Conservation (phyloP, 2,113 vertebrate species). For the Serinus canaria region DNA sequence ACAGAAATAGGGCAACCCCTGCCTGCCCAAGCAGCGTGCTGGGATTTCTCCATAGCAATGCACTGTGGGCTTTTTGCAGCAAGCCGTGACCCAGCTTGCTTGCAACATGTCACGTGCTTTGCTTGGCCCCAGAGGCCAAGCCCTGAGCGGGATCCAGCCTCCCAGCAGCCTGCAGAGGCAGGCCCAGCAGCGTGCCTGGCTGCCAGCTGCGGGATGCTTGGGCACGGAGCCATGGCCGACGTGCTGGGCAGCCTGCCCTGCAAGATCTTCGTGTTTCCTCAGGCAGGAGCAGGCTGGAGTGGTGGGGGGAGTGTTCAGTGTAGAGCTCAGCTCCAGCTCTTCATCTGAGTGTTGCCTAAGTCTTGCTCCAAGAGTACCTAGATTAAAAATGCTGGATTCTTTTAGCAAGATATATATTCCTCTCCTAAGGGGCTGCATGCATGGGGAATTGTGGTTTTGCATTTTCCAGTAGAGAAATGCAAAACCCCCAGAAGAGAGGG, state of each 20-base stretch:
- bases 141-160: fast-evolving
- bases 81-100: not conserved
- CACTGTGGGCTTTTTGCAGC: not conserved
- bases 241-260: not conserved
- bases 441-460: not conserved
- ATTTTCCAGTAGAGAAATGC: not conserved
- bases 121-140: not conserved
- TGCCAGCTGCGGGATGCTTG: not conserved
- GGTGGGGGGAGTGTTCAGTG: not conserved
- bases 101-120: not conserved
- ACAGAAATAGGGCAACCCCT: not conserved
- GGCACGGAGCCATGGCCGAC: not conserved
- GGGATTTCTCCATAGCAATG: not conserved
- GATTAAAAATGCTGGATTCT: not conserved
- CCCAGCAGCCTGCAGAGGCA: not conserved
- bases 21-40: not conserved
- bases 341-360: not conserved
- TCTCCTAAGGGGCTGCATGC: not conserved
- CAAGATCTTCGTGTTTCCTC: fast-evolving
- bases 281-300: not conserved
- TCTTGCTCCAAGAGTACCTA: not conserved
- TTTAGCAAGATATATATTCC: not conserved
- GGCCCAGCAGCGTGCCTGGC: not conserved
- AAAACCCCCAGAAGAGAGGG: too few relatives aligned
- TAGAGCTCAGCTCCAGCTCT: not conserved